These are phyloP conservation scores for Elegia similella DNA, from an alignment of 2,888 invertebrate genomes.

Conservation along the genomic window DNA sequence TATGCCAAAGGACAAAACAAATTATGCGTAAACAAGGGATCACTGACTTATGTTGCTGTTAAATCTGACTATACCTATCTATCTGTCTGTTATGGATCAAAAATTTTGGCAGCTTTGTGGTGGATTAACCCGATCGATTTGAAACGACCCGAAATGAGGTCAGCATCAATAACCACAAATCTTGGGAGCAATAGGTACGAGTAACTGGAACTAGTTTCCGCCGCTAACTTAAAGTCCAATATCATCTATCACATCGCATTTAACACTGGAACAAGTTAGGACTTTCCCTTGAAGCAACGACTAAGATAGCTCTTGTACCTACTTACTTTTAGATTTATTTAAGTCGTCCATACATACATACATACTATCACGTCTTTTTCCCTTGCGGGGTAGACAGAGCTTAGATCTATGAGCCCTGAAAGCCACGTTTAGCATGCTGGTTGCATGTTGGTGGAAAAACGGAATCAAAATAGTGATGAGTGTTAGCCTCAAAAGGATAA, in stretches of 20 bases:
- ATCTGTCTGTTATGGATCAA: neutral
- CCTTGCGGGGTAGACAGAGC: no score
- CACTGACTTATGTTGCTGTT: no score
- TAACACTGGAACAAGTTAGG: slow-evolving; percentile 43
- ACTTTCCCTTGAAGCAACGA: neutral
- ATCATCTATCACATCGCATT: slow-evolving; percentile 55
- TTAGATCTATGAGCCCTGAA: no score
- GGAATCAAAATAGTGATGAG: no score
- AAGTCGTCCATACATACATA: no score
- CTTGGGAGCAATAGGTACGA: slow-evolving; percentile 33
- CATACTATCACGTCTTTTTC: no score
- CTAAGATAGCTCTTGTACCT: neutral
- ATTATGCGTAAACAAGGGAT: no score
- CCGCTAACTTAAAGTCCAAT: slow-evolving; percentile 46
- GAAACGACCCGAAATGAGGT: neutral
- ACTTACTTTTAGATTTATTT: neutral
- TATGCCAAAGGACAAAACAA: no score
- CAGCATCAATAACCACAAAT: slow-evolving; percentile 24
- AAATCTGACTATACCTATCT: neutral
- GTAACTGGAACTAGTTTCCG: slow-evolving; percentile 33
- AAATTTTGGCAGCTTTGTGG: neutral
- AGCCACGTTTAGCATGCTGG: no score
- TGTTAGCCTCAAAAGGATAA: no score
- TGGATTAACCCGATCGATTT: neutral
- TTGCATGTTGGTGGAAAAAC: no score